Conservation (phyloP, 2,113 vertebrate species). For the Panthera tigris region DNA sequence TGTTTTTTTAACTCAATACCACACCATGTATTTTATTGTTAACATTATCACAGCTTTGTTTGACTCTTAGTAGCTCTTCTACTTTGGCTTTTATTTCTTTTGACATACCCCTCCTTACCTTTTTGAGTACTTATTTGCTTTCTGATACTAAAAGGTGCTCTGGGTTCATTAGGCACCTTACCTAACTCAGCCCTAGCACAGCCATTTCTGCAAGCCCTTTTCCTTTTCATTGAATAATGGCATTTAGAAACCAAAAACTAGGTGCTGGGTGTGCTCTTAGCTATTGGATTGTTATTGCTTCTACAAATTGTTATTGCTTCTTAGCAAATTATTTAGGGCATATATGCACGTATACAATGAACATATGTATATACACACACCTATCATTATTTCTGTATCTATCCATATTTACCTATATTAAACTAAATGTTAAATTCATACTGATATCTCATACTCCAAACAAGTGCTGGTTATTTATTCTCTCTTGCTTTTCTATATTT, state of each 20-base stretch:
- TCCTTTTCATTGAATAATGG: not conserved
- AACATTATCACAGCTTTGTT: not conserved
- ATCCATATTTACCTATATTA: not conserved
- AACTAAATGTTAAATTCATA: not conserved
- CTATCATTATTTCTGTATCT: conserved; percentile 7
- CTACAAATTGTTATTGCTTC: not conserved
- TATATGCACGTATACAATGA: not conserved
- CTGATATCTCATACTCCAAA: not conserved
- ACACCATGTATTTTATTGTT: not conserved
- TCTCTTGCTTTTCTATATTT: not conserved
- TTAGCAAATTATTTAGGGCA: not conserved
- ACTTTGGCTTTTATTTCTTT: not conserved
- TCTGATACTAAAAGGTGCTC: not conserved
- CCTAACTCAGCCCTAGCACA: not conserved
- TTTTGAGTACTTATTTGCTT: not conserved
- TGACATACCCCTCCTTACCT: not conserved
- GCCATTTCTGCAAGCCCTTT: not conserved
- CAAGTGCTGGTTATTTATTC: not conserved
- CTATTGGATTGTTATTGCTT: not conserved
- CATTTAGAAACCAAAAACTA: not conserved
- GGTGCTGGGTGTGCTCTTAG: not conserved
- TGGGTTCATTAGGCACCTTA: not conserved
- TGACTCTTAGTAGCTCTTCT: not conserved
- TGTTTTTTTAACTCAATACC: not conserved
- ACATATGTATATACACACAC: not conserved